Evolutionary conservation across 2,888 invertebrate species (phyloP), one percentile per base, ranked within the genome.

Genomic region (Yponomeuta sedellus): DNA sequence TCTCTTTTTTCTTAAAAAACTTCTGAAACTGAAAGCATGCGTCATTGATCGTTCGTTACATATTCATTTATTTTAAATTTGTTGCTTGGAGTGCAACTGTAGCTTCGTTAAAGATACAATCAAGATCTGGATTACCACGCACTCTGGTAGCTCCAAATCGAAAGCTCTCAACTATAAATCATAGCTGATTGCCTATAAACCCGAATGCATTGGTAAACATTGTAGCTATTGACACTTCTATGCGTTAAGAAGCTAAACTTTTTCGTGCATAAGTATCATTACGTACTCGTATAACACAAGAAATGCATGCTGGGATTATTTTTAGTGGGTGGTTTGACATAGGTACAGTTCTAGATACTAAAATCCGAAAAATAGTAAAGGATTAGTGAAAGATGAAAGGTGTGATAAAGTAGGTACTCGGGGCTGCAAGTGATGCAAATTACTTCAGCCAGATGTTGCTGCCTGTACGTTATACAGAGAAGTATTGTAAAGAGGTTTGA

Each of bases 131-230:
- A 82, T 77, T 74, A 72, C 77, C 75, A 78, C 77, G 73, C 74
- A 69, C 74, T 71, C 71, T 75, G 59, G 61, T n/a, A 64, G 67
- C 64, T 56, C 25, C 64, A 2, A 25, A 22, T 25, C 52, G 58
- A 82, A 82, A 82, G 77, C 79, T 78, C 77, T 69, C 74, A 71
- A 70, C 75, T 75, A 82, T 87, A 85, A 85, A 81, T 86, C 85
- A 85, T 81, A 73, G 71, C 74, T 79, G 82, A 83, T 84, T 80
- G 80, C 78, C 81, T 78, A 81, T 81, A 81, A n/a, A 80, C 78
- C 80, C 77, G 75, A 19, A 25, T 16, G 61, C 52, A 66, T 19
- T 61, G 44, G 61, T 44, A 25, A 61, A 66, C 66, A 66, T 61
- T 44, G 28, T 22, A 16, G 5, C 39, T 34, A 64, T 56, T 64